Base-by-base conservation (phyloP, 2,797 vertebrate species). In the Danio jaintianensis region DNA sequence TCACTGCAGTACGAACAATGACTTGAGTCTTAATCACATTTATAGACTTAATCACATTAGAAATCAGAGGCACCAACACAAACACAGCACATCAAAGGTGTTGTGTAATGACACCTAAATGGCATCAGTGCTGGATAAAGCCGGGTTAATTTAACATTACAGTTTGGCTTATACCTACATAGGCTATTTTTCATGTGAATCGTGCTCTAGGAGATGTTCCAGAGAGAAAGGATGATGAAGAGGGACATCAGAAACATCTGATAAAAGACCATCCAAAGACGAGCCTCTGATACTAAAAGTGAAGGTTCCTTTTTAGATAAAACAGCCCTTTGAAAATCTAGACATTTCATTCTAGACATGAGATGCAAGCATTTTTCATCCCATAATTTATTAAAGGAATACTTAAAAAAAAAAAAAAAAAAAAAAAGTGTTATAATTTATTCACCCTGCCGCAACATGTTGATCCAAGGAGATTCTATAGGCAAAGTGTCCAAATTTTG, bases 191-290 rank as follows among this genome's bases (percentile, higher is more conserved):
- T 78, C 18, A 56, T 43, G 43, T 13, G 62, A 66, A 40, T 79
- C 75, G 67, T 67, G 22, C 45, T 42, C 52, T 63, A 71, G 45
- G 50, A 55, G 16, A 8, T 9, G 5, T 58, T 68, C 63, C 79
- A 84, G 74, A 71, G 71, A 82, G 47, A 36, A 70, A 70, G 16
- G 42, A 61, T 13, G 18, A 79, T 71, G 16, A 45, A 75, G 43
- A 50, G 5, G 43, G 75, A 74, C 8, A 63, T 59, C n/a, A 29
- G 29, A 29, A 29, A 29, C 29, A 29, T 29, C 29, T 68, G 18
- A 47, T 61, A 78, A 68, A 61, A 47, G n/a, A 67, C 55, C 16
- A 56, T 55, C 1, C 10, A 50, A 47, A 77, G 59, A 68, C 42
- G 2, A 42, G 48, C 6, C 11, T 4, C 45, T 43, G 70, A 56